Conservation (phyloP, 1,140 invertebrate genomes). For the Eufriesea mexicana region DNA sequence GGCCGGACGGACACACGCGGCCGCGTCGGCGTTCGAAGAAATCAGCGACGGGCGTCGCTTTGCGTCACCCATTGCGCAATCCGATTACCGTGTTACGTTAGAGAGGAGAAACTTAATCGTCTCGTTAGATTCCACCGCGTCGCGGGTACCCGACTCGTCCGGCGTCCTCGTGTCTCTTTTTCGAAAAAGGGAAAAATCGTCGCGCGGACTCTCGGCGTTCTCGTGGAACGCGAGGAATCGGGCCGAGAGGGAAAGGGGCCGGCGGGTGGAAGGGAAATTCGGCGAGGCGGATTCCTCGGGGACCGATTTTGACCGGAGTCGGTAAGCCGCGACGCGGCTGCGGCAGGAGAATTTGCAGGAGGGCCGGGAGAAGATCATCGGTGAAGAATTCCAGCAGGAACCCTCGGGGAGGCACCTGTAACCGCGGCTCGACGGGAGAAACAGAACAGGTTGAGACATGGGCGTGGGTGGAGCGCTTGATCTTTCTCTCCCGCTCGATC, state of each 20-base stretch:
- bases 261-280: too few species aligned
- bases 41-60: conserved; percentile 14
- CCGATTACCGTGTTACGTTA: conserved; percentile 39
- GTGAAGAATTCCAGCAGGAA: conserved; percentile 74
- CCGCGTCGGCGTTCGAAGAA: conserved; percentile 26
- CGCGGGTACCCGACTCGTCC: not conserved
- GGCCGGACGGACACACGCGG: conserved; percentile 4
- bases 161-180: not conserved
- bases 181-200: too few species aligned
- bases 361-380: conserved; percentile 61
- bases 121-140: conserved; percentile 9
- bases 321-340: conserved; percentile 20
- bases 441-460: conserved; percentile 79
- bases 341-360: conserved; percentile 47
- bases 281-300: too few species aligned
- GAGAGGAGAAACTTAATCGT: conserved; percentile 41
- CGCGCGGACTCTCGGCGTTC: too few species aligned
- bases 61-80: conserved; percentile 42
- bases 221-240: too few species aligned
- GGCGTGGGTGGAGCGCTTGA: conserved; percentile 80
- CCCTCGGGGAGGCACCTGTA: conserved; percentile 80
- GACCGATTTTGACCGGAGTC: not conserved
- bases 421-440: conserved; percentile 75
- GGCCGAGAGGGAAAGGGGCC: too few species aligned
- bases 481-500: conserved; percentile 73